Conservation (phyloP, 2,797 vertebrate species). For the Coregonus ussuriensis region DNA sequence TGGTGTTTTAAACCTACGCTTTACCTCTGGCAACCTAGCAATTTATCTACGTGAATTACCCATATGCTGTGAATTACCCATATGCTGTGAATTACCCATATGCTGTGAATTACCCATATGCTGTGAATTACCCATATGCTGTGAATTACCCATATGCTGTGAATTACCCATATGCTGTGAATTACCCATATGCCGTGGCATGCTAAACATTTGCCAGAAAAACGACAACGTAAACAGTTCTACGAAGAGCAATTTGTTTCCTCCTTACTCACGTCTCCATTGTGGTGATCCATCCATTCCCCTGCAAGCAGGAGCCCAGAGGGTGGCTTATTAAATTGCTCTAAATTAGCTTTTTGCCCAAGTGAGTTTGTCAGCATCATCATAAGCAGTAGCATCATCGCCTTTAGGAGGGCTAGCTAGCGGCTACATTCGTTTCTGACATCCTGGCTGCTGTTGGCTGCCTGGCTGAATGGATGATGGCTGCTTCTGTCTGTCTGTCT, state of each 20-base stretch:
- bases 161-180: not conserved
- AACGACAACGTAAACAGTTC: not conserved
- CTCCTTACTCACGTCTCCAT: not conserved
- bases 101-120: not conserved
- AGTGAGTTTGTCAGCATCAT: slow-evolving; percentile 25
- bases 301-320: slow-evolving; percentile 30
- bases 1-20: slow-evolving; percentile 1
- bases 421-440: too few species aligned
- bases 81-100: not conserved
- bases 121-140: not conserved
- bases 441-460: too few species aligned
- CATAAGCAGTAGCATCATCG: slow-evolving; percentile 30
- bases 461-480: too few species aligned
- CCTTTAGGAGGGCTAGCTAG: not conserved
- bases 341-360: slow-evolving; percentile 51
- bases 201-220: slow-evolving; percentile 19
- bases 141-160: slow-evolving; percentile 6
- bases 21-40: not conserved
- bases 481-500: too few species aligned
- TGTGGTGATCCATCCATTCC: too few species aligned
- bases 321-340: slow-evolving; percentile 55
- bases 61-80: not conserved
- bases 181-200: slow-evolving; percentile 10
- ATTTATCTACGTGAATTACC: slow-evolving; percentile 2
- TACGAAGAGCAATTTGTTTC: not conserved